These are phyloP conservation scores for Apamea epomidion DNA, from an alignment of 2,888 invertebrate genomes.

Conservation along the genomic window DNA sequence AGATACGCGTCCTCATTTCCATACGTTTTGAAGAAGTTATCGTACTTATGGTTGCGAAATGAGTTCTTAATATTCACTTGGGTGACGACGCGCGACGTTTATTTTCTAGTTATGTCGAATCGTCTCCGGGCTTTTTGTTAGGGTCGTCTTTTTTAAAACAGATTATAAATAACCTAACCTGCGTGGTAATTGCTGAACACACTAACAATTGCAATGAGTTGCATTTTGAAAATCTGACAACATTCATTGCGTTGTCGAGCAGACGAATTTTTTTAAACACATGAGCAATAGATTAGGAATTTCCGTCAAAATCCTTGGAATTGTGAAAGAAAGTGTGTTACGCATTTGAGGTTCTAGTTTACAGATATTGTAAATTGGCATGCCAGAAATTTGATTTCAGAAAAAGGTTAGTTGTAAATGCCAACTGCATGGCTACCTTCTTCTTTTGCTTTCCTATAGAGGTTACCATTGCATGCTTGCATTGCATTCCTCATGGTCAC, in stretches of 20 bases:
- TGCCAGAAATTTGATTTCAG: too few species aligned
- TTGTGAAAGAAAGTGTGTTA: neutral
- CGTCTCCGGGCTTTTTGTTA: neutral
- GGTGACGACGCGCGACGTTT: neutral
- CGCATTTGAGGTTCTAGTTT: neutral
- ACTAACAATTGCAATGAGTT: neutral
- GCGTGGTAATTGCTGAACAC: neutral
- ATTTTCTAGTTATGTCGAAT: neutral
- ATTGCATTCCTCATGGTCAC: neutral
- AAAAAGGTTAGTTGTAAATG: neutral
- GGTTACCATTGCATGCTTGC: neutral
- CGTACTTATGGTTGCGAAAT: constrained; percentile 43
- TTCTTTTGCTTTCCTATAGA: neutral
- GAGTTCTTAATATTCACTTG: constrained; percentile 22
- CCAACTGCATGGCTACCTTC: neutral
- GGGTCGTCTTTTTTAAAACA: neutral
- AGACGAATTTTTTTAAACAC: neutral
- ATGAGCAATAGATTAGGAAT: neutral
- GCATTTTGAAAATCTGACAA: neutral
- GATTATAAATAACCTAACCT: neutral
- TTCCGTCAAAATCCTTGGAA: neutral
- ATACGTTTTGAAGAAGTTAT: constrained; percentile 52
- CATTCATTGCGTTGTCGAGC: neutral
- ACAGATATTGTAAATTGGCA: neutral
- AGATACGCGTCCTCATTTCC: constrained; percentile 56